Evolutionary conservation across 2,113 vertebrate genomes (phyloP), one percentile per base, ranked within the genome.

Genomic region (Motacilla alba): DNA sequence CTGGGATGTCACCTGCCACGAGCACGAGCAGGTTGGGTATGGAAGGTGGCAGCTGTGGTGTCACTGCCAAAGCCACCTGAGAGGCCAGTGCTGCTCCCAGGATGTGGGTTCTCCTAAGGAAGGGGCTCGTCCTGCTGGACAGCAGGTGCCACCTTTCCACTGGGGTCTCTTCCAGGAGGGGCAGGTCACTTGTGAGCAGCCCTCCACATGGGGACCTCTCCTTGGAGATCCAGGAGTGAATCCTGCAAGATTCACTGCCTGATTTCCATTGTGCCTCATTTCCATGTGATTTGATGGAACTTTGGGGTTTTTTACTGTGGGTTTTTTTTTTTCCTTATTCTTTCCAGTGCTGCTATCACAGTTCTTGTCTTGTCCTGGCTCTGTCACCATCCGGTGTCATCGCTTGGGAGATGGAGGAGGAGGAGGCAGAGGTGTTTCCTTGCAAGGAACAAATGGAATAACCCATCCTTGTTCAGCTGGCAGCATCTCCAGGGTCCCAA

Each of bases 261-360:
- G 3, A 63, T 75, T 87, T 92, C 87, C 49, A 13, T 21, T 58
- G 31, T 73, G 62, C 49, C 37, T 1, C 5, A 63, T 87, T 92
- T 93, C 87, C 49, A 15, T 24, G 26, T 0, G 4, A 50, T 79
- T 21, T 84, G 41, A 46, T 56, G 31, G 64, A 81, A 70, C 6
- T 39, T 69, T 8, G 46, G 4, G 3, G 1, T 0, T 1, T 3
- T 58, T 15, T 15, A 15, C 11, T 33, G 35, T n/a, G 24, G 21
- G 0, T 46, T 53, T 58, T 50, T 33, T 47, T 12, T 53, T 55
- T 27, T 3, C 3, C 19, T 80, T 81, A 13, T 28, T 52, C 69
- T 81, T 91, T 83, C 87, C 91, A 90, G 67, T 15, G n/a, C 62
- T 79, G 53, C 47, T 89, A 1, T 73, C 11, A 0, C 9, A 46